Evolutionary conservation across 2,888 invertebrate genomes (phyloP).

Genomic region (Cacoxenus indagator): DNA sequence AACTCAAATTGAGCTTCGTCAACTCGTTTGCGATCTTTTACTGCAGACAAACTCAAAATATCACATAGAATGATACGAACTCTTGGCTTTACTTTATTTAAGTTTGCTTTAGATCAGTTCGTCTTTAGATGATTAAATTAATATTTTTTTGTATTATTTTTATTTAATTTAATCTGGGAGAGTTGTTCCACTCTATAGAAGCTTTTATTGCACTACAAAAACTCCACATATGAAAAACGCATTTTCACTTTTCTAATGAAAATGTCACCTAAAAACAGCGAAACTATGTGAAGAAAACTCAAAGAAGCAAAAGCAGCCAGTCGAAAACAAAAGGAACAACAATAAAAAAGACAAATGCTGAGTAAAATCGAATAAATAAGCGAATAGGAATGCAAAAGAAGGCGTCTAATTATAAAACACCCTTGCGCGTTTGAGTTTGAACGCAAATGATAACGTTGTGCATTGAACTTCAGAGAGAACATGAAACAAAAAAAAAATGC

Average conservation of each 20-base stretch:
- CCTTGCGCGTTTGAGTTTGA: constrained; percentile 46
- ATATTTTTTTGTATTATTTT: too few relatives aligned
- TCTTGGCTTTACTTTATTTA: too few relatives aligned
- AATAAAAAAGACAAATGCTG: background rate
- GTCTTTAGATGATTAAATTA: too few relatives aligned
- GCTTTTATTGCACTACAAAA: background rate
- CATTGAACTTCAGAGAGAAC: constrained; percentile 67
- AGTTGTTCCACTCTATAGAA: too few relatives aligned
- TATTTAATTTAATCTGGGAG: too few relatives aligned
- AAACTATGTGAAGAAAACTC: constrained; percentile 33
- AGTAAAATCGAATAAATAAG: constrained; percentile 4
- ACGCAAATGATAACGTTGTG: constrained; percentile 64
- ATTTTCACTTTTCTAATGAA: constrained; percentile 51
- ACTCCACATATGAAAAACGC: background rate
- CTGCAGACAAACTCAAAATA: too few relatives aligned
- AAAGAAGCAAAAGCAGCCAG: too few relatives aligned
- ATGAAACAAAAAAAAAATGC: constrained; percentile 16
- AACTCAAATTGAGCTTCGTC: too few relatives aligned
- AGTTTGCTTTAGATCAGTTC: too few relatives aligned
- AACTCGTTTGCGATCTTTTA: too few relatives aligned
- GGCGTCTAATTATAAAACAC: constrained; percentile 65
- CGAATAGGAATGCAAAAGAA: constrained; percentile 27
- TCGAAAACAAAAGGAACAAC: constrained; percentile 14
- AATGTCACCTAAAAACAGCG: constrained; percentile 63
- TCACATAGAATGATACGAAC: too few relatives aligned